Evolutionary conservation across 2,888 invertebrate species (phyloP).

Genomic region (Callosobruchus maculatus): DNA sequence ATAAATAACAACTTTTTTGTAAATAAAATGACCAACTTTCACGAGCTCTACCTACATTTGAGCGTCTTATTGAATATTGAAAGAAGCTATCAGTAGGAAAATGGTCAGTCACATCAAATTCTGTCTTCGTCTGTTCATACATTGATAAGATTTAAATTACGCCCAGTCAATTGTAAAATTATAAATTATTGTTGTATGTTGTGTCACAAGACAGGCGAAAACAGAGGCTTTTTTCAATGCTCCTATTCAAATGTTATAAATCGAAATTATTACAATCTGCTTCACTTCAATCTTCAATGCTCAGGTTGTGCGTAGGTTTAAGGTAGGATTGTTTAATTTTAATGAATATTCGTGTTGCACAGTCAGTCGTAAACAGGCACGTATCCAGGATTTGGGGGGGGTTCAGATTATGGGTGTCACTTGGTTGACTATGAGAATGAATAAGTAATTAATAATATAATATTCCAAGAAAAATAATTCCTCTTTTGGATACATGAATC

Average conservation of each 20-base stretch:
- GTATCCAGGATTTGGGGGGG: too few species aligned
- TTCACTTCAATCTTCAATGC: too few species aligned
- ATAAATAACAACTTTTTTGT: too few species aligned
- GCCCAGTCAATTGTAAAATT: background rate
- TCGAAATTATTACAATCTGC: background rate
- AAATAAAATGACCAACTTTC: too few species aligned
- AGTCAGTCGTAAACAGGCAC: too few species aligned
- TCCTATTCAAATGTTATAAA: background rate
- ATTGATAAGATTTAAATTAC: background rate
- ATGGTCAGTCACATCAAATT: background rate
- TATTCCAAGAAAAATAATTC: too few species aligned
- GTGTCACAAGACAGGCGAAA: background rate
- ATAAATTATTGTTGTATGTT: background rate
- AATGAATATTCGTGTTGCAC: too few species aligned
- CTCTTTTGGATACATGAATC: too few species aligned
- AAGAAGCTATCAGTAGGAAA: background rate
- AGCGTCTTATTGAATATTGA: background rate
- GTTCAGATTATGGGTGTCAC: too few species aligned
- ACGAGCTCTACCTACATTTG: too few species aligned
- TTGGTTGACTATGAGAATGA: too few species aligned
- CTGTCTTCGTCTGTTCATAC: background rate
- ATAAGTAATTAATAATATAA: too few species aligned
- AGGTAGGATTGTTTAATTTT: background rate
- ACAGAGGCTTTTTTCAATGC: background rate
- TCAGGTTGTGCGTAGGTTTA: background rate